phyloP scores from a whole-genome alignment of 1,140 invertebrate genomes.

The Dinoponera quadriceps region DNA sequence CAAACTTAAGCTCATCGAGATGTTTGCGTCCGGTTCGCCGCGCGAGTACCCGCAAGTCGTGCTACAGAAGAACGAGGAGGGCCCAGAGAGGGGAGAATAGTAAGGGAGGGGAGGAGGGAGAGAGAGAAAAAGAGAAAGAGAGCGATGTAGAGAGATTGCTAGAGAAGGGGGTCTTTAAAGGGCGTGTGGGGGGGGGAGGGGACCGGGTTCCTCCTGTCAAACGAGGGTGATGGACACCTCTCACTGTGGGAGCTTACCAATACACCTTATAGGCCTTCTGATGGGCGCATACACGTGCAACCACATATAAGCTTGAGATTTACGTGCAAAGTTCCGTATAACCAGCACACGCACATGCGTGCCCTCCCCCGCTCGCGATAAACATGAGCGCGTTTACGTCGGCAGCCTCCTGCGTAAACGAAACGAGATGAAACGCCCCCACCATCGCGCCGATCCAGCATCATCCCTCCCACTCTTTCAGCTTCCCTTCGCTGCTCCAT shows the following conservation, averaged over 20 bases:
- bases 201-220: conserved; percentile 84
- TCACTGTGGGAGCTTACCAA: conserved; percentile 82
- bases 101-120: conserved; percentile 4
- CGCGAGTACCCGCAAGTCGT: conserved; percentile 1
- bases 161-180: conserved; percentile 45
- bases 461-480: neutral
- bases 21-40: neutral
- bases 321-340: conserved; percentile 50
- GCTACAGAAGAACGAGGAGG: neutral
- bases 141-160: too few species aligned
- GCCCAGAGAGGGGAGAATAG: neutral
- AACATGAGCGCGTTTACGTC: conserved; percentile 48
- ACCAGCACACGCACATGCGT: conserved; percentile 59
- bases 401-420: conserved; percentile 47
- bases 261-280: conserved; percentile 71
- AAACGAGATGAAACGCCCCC: conserved; percentile 49
- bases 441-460: conserved; percentile 16
- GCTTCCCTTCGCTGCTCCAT: neutral
- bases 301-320: conserved; percentile 16
- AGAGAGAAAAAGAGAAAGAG: conserved; percentile 26
- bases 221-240: conserved; percentile 85
- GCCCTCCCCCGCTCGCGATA: conserved; percentile 36
- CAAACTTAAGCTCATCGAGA: neutral
- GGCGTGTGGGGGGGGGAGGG: conserved; percentile 61
- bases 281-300: conserved; percentile 53